Evolutionary conservation across 2,888 invertebrate species (phyloP), one percentile per base, ranked within the genome.

Genomic region (Stratiomys singularior): DNA sequence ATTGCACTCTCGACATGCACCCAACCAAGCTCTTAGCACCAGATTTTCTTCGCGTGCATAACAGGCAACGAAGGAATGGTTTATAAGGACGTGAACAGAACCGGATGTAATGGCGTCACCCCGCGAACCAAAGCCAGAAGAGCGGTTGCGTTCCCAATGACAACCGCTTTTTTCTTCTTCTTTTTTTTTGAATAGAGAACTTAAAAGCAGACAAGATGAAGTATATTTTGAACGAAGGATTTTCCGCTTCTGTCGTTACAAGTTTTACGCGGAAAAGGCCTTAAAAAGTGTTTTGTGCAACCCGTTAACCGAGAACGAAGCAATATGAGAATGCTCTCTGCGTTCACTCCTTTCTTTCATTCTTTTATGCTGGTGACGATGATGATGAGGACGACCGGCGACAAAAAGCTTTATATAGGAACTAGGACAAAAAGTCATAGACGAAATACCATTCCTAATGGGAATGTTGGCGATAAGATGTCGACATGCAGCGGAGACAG

Each of bases 221-320:
- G 47, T 69, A 47, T 25, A 25, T 69, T 69, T 69, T 69, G 58
- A 58, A 58, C 23, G 60, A 23, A 21, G 44, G 21, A 46, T 72
- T 72, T 72, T 72, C 72, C 72, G 37, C 58, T 37, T 30, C 44
- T 23, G 74, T 74, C 60, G 21, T 74, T 52, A 58, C 74, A 60
- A 37, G 60, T 74, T 74, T 60, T 60, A 58, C 74, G 60, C 37
- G 74, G 60, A 74, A 74, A 60, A 74, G 58, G 52, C 30, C 52
- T 74, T 37, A 37, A 74, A 74, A 30, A 37, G 37, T 9, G 9
- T 37, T 37, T 3, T 25, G 23, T 72, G 74, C 18, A 44, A 7
- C 52, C 37, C 58, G 74, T 30, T 56, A 56, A 52, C 25, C 58
- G 72, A 23, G n/a, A n/a, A n/a, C n/a, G n/a, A 58, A 72, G 47